These are phyloP conservation scores for Butorides virescens DNA, from an alignment of 2,113 vertebrate genomes.

Conservation along the genomic window DNA sequence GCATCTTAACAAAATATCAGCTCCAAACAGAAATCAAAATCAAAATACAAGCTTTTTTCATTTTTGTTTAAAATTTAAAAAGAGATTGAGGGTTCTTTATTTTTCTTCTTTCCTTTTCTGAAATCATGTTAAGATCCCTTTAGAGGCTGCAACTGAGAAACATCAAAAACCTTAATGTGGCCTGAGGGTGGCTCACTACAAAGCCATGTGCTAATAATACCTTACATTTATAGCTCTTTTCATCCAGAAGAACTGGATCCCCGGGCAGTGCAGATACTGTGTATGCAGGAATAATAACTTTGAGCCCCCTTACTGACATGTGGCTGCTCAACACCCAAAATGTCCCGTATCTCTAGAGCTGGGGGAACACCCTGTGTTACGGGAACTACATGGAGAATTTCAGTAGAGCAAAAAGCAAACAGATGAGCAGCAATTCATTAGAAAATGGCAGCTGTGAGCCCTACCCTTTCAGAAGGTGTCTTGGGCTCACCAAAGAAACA, in stretches of 20 bases:
- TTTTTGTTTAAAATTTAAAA: not conserved
- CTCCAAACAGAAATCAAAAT: not conserved
- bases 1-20: not conserved
- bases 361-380: not conserved
- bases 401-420: not conserved
- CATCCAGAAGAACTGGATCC: conserved; percentile 4
- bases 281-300: not conserved
- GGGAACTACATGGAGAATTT: not conserved
- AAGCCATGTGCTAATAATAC: conserved; percentile 44
- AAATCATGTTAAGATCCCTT: conserved; percentile 15
- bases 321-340: not conserved
- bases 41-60: not conserved
- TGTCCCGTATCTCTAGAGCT: not conserved
- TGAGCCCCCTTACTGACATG: not conserved
- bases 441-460: not conserved
- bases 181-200: conserved; percentile 59
- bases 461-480: not conserved
- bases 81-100: not conserved
- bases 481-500: not conserved
- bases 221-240: conserved; percentile 34
- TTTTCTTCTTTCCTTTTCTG: not conserved
- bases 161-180: conserved; percentile 58
- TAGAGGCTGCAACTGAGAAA: not conserved
- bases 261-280: not conserved
- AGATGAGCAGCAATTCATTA: not conserved